These are phyloP conservation scores for Tanytarsus gracilentus DNA, from an alignment of 2,888 invertebrate genomes.

Conservation along the genomic window DNA sequence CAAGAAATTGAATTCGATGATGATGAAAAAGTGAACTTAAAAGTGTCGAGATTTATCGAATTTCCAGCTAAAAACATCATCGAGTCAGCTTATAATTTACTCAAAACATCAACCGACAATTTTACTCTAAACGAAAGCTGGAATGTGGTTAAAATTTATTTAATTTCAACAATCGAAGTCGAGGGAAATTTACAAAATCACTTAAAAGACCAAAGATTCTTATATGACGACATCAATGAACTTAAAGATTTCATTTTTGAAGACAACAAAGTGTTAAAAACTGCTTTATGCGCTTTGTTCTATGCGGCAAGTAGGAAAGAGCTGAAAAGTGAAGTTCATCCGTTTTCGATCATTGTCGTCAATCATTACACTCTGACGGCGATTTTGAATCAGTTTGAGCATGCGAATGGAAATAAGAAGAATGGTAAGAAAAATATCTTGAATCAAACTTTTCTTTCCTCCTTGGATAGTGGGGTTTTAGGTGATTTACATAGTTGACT, in stretches of 20 bases:
- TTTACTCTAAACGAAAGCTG: constrained; percentile 88
- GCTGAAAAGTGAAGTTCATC: constrained; percentile 69
- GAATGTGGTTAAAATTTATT: constrained; percentile 84
- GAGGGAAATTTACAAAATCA: constrained; percentile 71
- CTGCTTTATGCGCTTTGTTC: constrained; percentile 86
- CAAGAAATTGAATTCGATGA: constrained; percentile 81
- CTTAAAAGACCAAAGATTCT: constrained; percentile 72
- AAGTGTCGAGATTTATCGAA: constrained; percentile 78
- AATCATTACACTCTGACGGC: constrained; percentile 93
- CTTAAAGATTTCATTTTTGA: constrained; percentile 65
- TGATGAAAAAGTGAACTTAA: constrained; percentile 73
- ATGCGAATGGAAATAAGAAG: too few species aligned
- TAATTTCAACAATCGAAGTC: constrained; percentile 73
- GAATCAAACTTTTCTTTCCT: too few species aligned
- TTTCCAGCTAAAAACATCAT: constrained; percentile 83
- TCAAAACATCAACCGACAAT: constrained; percentile 81
- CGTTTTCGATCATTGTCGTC: constrained; percentile 80
- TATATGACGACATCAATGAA: constrained; percentile 62
- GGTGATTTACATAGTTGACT: too few species aligned
- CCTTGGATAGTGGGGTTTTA: too few species aligned
- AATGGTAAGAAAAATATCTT: too few species aligned
- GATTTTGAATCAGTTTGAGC: constrained; percentile 90
- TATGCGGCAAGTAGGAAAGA: constrained; percentile 94
- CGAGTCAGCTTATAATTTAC: constrained; percentile 76
- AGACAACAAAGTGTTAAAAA: constrained; percentile 71